These are phyloP conservation scores for Xenotilapia caudafasciata DNA, from an alignment of 2,113 vertebrate species.

Conservation along the genomic window DNA sequence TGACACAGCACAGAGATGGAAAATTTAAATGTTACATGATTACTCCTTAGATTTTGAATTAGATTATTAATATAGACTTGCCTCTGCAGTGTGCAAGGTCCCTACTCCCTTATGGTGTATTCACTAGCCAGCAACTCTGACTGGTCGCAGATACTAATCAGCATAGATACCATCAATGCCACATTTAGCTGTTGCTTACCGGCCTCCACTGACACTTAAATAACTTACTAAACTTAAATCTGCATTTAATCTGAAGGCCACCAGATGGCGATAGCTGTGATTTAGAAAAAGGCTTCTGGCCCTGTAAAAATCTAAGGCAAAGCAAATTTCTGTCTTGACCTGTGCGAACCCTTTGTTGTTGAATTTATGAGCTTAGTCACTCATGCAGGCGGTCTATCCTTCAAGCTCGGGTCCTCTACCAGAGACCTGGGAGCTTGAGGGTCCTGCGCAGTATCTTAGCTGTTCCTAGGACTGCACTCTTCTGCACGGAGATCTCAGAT, in stretches of 20 bases:
- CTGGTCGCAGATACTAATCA: not conserved
- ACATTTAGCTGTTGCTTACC: not conserved
- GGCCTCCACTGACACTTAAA: not conserved
- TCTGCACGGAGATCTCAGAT: not conserved
- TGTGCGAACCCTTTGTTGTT: not conserved
- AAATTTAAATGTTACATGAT: not conserved
- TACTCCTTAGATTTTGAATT: not conserved
- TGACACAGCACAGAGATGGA: not conserved
- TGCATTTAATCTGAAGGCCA: not conserved
- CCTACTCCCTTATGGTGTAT: not conserved
- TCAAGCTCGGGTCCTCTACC: not conserved
- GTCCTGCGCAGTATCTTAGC: not conserved
- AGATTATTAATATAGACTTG: not conserved
- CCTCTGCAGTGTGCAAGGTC: not conserved
- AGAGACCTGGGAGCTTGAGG: not conserved
- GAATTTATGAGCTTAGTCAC: not conserved
- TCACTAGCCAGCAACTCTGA: not conserved
- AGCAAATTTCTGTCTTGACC: not conserved
- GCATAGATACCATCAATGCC: not conserved
- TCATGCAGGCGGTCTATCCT: not conserved
- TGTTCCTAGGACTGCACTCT: not conserved
- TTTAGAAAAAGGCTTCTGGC: not conserved
- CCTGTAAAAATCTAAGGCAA: not conserved
- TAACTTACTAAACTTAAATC: not conserved
- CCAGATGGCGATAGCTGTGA: not conserved